These are phyloP conservation scores for Oscheius sp. DNA, from an alignment of 2,888 invertebrate genomes.

Conservation along the genomic window DNA sequence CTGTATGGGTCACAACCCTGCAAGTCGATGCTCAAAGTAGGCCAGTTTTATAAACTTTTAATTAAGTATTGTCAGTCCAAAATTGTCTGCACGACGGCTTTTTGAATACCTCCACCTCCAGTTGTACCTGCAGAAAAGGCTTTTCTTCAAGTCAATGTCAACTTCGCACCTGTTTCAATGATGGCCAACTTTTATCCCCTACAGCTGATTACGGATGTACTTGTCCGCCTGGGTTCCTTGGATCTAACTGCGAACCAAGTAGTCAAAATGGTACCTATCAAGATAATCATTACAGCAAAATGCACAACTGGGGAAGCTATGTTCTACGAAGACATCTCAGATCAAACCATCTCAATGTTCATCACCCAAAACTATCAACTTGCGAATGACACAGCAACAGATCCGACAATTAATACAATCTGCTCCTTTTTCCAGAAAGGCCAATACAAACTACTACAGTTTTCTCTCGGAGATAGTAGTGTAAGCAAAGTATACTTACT, in stretches of 20 bases:
- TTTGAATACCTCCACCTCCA: not conserved
- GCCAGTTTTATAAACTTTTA: not conserved
- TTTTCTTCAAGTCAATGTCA: not conserved
- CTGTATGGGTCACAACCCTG: not conserved
- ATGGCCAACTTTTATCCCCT: not conserved
- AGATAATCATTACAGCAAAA: not conserved
- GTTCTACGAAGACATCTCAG: conserved; percentile 2
- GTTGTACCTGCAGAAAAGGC: not conserved
- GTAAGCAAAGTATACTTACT: not conserved
- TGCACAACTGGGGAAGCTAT: conserved; percentile 21
- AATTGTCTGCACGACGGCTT: conserved; percentile 19
- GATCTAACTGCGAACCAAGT: conserved; percentile 32
- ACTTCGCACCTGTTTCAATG: conserved; percentile 9
- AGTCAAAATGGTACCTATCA: not conserved
- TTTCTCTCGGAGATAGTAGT: not conserved
- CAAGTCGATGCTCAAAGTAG: not conserved
- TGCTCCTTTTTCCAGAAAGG: not conserved
- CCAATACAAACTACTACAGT: not conserved
- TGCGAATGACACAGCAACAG: not conserved
- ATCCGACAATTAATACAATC: conserved; percentile 1
- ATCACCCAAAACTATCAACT: conserved; percentile 19
- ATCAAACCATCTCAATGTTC: conserved; percentile 14
- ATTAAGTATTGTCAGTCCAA: not conserved
- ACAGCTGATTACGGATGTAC: not conserved
- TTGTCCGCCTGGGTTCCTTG: conserved; percentile 32